phyloP scores from a whole-genome alignment of 2,888 invertebrate species.

The Andrena haemorrhoa region DNA sequence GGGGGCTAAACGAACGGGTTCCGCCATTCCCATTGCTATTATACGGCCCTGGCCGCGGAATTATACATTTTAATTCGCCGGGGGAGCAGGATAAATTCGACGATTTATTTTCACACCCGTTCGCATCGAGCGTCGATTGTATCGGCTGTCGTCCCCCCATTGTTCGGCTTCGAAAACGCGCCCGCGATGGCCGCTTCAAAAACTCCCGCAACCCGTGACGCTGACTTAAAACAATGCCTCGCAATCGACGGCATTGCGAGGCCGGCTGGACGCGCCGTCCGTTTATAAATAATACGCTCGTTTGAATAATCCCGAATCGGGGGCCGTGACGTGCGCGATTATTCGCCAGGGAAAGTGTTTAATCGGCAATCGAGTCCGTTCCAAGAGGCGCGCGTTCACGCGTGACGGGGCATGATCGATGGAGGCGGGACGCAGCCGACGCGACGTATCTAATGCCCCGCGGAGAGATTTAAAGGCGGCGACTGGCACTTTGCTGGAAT shows the following conservation, averaged over 20 bases:
- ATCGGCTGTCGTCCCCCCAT: background rate
- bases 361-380: background rate
- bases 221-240: background rate
- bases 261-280: background rate
- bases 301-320: background rate
- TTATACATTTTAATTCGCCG: background rate
- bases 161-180: background rate
- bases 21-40: background rate
- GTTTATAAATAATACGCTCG: background rate
- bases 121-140: background rate
- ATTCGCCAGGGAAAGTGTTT: background rate
- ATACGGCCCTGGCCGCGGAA: background rate
- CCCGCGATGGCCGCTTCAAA: background rate
- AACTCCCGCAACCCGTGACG: background rate
- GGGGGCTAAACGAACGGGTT: background rate
- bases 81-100: too few relatives aligned
- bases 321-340: background rate
- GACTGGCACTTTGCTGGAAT: constrained; percentile 39
- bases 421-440: constrained; percentile 12
- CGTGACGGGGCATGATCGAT: constrained; percentile 42
- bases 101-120: background rate
- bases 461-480: constrained; percentile 20
- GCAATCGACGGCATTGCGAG: background rate
- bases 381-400: background rate
- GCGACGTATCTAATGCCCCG: constrained; percentile 23